A percentile compares a stretch with the other conserved stretches of the same genome.
Conservation (phyloP, 2,888 invertebrate genomes). For the Yponomeuta sedellus region DNA sequence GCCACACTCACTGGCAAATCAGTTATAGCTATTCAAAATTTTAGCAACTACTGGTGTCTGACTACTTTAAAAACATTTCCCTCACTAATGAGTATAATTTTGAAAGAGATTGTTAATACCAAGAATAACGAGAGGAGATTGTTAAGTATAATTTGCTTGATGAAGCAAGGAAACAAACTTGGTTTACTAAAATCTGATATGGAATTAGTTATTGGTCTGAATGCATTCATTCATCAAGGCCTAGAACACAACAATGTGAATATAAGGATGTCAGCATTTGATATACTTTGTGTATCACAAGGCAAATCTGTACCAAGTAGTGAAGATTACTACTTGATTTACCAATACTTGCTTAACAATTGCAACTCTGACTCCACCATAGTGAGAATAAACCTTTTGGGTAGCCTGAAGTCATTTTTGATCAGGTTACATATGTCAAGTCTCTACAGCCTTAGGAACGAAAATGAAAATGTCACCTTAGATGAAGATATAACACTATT, state of each 20-base stretch:
- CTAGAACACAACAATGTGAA: constrained; percentile 48
- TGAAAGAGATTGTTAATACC: constrained; percentile 27
- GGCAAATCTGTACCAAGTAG: constrained; percentile 44
- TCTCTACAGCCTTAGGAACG: constrained; percentile 34
- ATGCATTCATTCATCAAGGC: constrained; percentile 36
- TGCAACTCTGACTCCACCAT: constrained; percentile 74
- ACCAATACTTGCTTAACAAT: constrained; percentile 68
- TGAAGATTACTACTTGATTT: constrained; percentile 57
- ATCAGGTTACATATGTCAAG: constrained; percentile 49
- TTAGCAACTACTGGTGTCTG: constrained; percentile 70
- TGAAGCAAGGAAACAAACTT: constrained; percentile 58
- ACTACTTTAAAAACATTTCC: constrained; percentile 65
- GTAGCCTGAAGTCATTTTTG: constrained; percentile 56
- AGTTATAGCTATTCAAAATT: constrained; percentile 55
- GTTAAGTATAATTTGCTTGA: constrained; percentile 44
- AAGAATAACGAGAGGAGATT: constrained; percentile 27
- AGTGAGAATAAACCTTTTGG: constrained; percentile 72
- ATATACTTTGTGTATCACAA: constrained; percentile 56
- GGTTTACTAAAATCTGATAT: constrained; percentile 39
- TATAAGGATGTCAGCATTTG: constrained; percentile 62
- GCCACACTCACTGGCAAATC: constrained; percentile 38
- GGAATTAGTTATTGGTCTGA: constrained; percentile 17
- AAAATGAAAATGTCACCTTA: constrained; percentile 18
- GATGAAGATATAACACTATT: constrained; percentile 37
- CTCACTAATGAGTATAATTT: constrained; percentile 34